Base-by-base conservation (phyloP, 2,113 vertebrate species). In the Lophotis ruficrista region DNA sequence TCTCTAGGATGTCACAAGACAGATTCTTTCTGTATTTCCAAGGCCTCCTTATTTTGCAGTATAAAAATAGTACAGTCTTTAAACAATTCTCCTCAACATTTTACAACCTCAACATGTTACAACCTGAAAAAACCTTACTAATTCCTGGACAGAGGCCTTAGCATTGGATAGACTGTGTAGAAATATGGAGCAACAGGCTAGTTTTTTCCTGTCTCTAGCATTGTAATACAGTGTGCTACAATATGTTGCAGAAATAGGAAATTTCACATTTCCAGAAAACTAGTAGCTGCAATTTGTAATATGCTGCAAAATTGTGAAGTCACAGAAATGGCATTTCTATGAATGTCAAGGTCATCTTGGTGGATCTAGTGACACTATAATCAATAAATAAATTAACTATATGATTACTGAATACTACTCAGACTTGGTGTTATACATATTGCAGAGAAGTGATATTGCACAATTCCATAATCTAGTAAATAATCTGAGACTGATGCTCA, bases 311-410 rank as follows among this genome's bases (percentile, higher is more conserved):
- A 89, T 20, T 43, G 41, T 72, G 57, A 70, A 72, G 33, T 92
- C 75, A 82, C 37, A 94, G 70, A 95, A 91, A 87, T 94, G 27
- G 64, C 43, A 57, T 93, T 96, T 97, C 62, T 91, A 53, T 77
- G 54, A 84, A 94, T 85, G 68, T 83, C 94, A 91, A 4, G 37
- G n/a, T 89, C 23, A 60, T 95, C 53, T 19, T 86, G 56, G 61
- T 94, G 70, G 51, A 97, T 93, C 53, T 94, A 92, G 96, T 93
- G 86, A 94, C 61, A 83, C 13, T n/a, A 80, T 33, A 84, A 90
- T 38, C 80, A 90, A 87, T 64, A 47, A 89, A 45, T 12, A 1
- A 95, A 92, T 94, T 83, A 92, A 77, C 93, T 7, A 27, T 12
- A 65, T 79, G 72, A 90, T 64, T 96, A 37, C 30, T 95, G 86